phyloP scores from a whole-genome alignment of 2,797 vertebrate genomes.

The Notoglanidium macrostoma region DNA sequence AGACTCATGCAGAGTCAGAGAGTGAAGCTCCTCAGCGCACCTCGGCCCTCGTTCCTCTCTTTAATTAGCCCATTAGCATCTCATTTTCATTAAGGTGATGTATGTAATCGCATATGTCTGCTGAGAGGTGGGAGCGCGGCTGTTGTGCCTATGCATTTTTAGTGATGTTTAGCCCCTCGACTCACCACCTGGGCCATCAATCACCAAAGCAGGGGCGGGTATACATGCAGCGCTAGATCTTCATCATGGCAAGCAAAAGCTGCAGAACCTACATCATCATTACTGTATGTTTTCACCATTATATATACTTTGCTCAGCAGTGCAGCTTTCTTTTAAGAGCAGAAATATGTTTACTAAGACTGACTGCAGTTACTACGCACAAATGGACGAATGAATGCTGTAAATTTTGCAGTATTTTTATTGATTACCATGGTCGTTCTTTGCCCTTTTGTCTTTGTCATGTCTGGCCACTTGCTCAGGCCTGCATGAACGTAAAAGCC shows the following conservation, averaged over 20 bases:
- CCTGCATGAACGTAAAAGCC: background rate
- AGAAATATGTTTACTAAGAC: background rate
- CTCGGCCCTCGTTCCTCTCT: conserved; percentile 64
- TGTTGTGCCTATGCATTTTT: conserved; percentile 66
- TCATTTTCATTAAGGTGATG: conserved; percentile 92
- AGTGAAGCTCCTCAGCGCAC: conserved; percentile 56
- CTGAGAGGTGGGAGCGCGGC: conserved; percentile 58
- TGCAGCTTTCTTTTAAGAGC: background rate
- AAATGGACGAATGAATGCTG: background rate
- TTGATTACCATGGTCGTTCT: background rate
- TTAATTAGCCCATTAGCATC: conserved; percentile 95
- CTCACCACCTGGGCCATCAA: conserved; percentile 61
- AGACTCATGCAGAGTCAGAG: conserved; percentile 66
- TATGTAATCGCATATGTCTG: conserved; percentile 71
- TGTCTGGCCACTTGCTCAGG: background rate
- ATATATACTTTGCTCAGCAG: background rate
- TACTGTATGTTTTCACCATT: conserved; percentile 42
- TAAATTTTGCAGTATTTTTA: background rate
- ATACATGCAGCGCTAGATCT: conserved; percentile 47
- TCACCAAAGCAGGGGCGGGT: conserved; percentile 51
- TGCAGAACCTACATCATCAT: conserved; percentile 53
- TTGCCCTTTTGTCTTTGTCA: background rate
- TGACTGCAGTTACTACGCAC: background rate
- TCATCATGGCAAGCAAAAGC: conserved; percentile 51
- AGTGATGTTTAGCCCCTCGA: conserved; percentile 65